Evolutionary conservation across 2,797 vertebrate genomes (phyloP), one percentile per base, ranked within the genome.

Genomic region (Ctenopoma multispine): DNA sequence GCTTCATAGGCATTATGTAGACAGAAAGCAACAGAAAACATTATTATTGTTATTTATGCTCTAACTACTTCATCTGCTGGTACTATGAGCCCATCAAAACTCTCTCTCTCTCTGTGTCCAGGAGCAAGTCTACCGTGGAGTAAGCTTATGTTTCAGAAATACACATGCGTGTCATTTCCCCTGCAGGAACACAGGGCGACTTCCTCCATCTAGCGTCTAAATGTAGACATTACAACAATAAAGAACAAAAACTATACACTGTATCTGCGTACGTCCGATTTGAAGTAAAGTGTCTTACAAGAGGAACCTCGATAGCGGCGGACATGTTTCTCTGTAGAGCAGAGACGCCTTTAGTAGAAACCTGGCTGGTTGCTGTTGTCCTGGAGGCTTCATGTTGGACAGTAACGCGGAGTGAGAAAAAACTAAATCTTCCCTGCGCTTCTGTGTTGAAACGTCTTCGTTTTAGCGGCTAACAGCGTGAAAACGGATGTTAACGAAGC

Each of bases 241-340:
- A 0, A 10, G 4, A 3, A 21, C 40, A 59, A 2, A 18, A 0
- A 12, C 36, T 3, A 2, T 4, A 23, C n/a, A n/a, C n/a, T 18
- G 13, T 41, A 24, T 10, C 2, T 3, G 3, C 4, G 12, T 14
- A 36, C 27, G 6, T 34, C 1, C 4, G 5, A 18, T 7, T 53
- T 61, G 0, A 53, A 46, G 8, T 1, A 29, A 13, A 15, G 11
- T 20, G 54, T 75, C 94, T 95, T 89, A 95, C 95, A 93, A 57
- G 5, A 93, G 50, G 77, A 89, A 93, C 2, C 94, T 90, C 2
- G 94, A 90, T 0, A 93, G 79, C 72, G 93, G 93, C 51, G 92
- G 93, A 41, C 94, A 95, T 12, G 29, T 81, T 1, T 93, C 89
- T 75, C 72, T 86, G 31, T 92, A 95, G 46, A 92, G 34, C 53